These are phyloP conservation scores for Parazoanthus swiftii DNA, from an alignment of 92 coral and sea anemone species.

Conservation along the genomic window DNA sequence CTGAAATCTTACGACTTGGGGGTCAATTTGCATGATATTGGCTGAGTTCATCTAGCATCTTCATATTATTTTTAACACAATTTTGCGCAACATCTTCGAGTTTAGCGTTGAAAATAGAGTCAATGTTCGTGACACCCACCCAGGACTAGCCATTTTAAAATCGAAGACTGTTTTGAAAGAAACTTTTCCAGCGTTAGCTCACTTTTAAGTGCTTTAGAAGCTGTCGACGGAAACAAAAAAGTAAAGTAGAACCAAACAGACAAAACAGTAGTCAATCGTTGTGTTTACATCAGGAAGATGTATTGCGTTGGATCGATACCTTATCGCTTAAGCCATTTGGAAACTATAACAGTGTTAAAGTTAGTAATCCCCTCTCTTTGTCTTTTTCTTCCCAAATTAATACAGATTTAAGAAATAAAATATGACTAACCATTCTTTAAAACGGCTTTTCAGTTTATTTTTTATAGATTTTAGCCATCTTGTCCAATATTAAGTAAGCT, in stretches of 20 bases:
- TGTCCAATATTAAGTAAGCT: too few relatives aligned
- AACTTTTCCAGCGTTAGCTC: neutral
- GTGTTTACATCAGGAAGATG: neutral
- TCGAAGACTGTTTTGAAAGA: neutral
- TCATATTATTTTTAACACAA: neutral
- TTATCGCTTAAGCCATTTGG: neutral
- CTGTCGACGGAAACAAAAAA: neutral
- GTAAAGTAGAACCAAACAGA: neutral
- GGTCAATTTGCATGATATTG: neutral
- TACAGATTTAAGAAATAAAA: too few relatives aligned
- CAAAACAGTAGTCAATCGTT: neutral
- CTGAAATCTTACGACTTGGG: neutral
- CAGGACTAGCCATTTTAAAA: neutral
- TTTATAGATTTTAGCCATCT: too few relatives aligned
- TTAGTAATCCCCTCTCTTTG: neutral
- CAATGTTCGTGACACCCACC: neutral
- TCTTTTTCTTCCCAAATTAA: neutral
- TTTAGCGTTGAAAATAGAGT: neutral
- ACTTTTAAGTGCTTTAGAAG: neutral
- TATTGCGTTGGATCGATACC: neutral
- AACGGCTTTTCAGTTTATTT: too few relatives aligned
- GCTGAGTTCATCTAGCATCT: neutral
- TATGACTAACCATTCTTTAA: too few relatives aligned
- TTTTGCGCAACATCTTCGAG: neutral
- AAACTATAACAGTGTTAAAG: neutral